Percentiles rank a stretch among this genome's conserved stretches.
Evolutionary conservation across 23 tunicate species (phyloP).

Genomic region (Halocynthia aurantium): DNA sequence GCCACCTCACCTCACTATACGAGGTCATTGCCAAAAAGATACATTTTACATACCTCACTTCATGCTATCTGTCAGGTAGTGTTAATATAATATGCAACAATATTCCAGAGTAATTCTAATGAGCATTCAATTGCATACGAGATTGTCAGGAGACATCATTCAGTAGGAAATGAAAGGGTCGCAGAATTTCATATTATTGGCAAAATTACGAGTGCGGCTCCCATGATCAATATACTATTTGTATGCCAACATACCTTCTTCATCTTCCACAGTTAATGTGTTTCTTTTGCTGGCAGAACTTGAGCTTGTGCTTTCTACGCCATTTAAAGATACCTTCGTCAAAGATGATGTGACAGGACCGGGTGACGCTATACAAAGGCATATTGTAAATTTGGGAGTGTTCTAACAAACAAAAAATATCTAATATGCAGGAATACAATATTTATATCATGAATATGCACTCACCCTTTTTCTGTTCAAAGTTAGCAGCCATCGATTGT

Average conservation of each 20-base stretch:
- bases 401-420: background rate
- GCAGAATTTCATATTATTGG: background rate
- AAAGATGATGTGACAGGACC: conserved; percentile 2
- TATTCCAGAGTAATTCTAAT: too few relatives aligned
- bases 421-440: background rate
- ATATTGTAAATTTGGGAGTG: background rate
- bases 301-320: background rate
- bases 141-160: too few relatives aligned
- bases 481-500: conserved; percentile 78
- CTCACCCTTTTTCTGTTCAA: conserved; percentile 55
- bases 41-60: too few relatives aligned
- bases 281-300: background rate
- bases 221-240: background rate
- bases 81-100: too few relatives aligned
- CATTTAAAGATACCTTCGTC: background rate
- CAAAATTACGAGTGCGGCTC: background rate
- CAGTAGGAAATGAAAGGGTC: background rate
- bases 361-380: background rate
- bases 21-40: too few relatives aligned
- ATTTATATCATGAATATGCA: background rate
- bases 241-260: background rate
- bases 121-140: too few relatives aligned
- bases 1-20: too few relatives aligned
- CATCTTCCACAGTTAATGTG: background rate
- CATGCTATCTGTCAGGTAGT: too few relatives aligned